Evolutionary conservation across 2,113 vertebrate species (phyloP).

Genomic region (Lophius piscatorius): DNA sequence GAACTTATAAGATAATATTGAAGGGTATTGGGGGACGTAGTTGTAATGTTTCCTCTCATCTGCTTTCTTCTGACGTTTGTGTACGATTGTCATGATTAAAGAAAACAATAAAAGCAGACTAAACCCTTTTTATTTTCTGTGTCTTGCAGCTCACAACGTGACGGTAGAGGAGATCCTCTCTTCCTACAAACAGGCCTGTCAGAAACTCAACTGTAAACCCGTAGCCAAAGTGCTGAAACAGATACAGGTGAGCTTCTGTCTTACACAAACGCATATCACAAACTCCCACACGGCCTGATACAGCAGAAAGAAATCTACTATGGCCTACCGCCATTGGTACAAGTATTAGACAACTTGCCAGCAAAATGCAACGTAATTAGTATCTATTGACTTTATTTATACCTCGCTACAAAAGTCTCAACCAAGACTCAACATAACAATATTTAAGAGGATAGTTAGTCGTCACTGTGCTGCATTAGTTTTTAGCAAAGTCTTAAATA

Average conservation of each 20-base stretch:
- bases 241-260: slow-evolving; percentile 85
- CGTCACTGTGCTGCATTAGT: no score
- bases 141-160: slow-evolving; percentile 90
- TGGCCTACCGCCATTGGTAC: no score
- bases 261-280: no score
- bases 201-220: slow-evolving; percentile 94
- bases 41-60: background rate
- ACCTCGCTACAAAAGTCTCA: background rate
- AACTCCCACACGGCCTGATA: no score
- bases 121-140: slow-evolving; percentile 32
- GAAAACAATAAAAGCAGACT: background rate
- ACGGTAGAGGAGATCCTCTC: slow-evolving; percentile 89
- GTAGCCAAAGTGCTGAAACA: slow-evolving; percentile 92
- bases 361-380: no score
- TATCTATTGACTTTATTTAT: background rate
- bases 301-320: no score
- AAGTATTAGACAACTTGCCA: no score
- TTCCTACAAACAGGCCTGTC: slow-evolving; percentile 91
- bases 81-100: background rate
- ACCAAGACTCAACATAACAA: background rate
- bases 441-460: background rate
- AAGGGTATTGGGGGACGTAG: background rate
- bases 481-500: no score
- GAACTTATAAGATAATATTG: background rate
- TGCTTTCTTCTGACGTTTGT: background rate